A percentile compares a stretch with the other conserved stretches of the same genome.
phyloP scores from a whole-genome alignment of 2,113 vertebrate species.

The Sciurus niger region DNA sequence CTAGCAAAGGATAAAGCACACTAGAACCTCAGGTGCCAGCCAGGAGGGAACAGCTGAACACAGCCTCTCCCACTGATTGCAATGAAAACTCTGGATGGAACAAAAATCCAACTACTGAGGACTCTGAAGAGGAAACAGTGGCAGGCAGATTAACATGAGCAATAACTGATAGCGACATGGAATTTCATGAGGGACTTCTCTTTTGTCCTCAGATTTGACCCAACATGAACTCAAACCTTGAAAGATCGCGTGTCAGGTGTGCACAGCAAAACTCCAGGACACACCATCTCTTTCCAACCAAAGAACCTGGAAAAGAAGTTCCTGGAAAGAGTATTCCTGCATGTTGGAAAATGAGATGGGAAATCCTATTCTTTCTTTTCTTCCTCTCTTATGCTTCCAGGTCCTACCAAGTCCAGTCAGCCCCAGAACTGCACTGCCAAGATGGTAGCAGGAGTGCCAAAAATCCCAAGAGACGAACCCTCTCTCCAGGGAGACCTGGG shows the following conservation, averaged over 20 bases:
- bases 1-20: background rate
- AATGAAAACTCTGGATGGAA: background rate
- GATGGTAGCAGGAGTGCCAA: background rate
- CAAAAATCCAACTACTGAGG: background rate
- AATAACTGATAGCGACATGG: background rate
- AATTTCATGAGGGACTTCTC: background rate
- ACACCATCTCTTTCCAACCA: background rate
- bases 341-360: background rate
- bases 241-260: background rate
- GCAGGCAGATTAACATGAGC: background rate
- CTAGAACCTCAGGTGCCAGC: background rate
- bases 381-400: background rate
- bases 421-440: background rate
- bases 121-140: background rate
- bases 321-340: background rate
- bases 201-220: background rate
- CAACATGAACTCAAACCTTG: background rate
- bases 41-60: accelerated
- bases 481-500: background rate
- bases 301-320: background rate
- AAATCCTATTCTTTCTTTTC: background rate
- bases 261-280: background rate
- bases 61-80: too few species aligned
- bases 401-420: background rate
- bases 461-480: background rate